Conservation (phyloP, 2,113 vertebrate genomes). For the Glaucidium brasilianum region DNA sequence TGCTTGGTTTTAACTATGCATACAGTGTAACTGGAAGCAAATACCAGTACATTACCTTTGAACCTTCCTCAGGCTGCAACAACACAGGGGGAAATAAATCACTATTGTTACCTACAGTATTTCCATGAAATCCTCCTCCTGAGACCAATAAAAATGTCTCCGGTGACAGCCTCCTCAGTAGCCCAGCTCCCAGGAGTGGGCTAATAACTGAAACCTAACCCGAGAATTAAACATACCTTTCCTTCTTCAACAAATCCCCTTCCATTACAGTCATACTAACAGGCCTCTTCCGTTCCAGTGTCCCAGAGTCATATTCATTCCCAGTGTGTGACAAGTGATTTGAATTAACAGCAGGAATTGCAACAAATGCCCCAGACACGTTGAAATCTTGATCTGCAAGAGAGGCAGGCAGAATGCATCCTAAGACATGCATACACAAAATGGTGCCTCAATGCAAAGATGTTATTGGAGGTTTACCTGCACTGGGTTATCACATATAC, state of each 20-base stretch:
- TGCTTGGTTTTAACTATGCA: neutral
- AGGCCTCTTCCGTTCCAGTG: constrained; percentile 91
- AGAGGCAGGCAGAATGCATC: neutral
- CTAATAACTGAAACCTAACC: neutral
- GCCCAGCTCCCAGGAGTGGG: neutral
- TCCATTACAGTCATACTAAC: constrained; percentile 90
- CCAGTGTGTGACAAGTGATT: constrained; percentile 81
- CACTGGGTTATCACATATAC: neutral
- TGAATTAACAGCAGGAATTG: constrained; percentile 80
- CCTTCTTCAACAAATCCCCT: constrained; percentile 85
- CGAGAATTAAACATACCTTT: constrained; percentile 74
- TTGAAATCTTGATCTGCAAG: constrained; percentile 93
- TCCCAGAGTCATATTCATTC: constrained; percentile 80
- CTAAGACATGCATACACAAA: neutral
- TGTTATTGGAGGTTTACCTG: neutral
- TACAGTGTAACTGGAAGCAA: neutral
- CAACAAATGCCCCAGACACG: constrained; percentile 92
- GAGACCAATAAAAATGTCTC: neutral
- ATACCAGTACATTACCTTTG: constrained; percentile 37
- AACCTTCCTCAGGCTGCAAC: constrained; percentile 59
- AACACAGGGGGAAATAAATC: constrained; percentile 29
- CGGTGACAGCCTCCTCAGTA: neutral
- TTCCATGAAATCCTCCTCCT: neutral
- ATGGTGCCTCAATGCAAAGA: neutral
- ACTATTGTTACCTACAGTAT: neutral